These are phyloP conservation scores for Yoshiicerus persimilis DNA, from an alignment of 1,140 invertebrate species.

Conservation along the genomic window DNA sequence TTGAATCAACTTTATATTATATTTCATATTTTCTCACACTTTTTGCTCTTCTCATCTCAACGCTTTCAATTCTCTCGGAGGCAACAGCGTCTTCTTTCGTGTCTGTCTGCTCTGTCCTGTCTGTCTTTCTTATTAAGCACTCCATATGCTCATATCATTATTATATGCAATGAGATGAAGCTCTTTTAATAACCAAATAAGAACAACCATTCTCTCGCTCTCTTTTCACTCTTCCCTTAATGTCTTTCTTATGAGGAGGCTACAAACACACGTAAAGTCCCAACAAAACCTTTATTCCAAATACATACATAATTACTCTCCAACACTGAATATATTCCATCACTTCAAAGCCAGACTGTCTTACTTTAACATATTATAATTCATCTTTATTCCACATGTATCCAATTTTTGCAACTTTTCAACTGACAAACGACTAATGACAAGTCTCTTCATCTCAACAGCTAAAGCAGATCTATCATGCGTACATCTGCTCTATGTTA, in stretches of 20 bases:
- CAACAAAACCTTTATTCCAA: no score
- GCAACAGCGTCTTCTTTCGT: neutral
- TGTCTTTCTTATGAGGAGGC: neutral
- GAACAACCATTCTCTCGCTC: neutral
- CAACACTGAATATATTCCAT: neutral
- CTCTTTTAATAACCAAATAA: neutral
- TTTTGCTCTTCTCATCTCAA: neutral
- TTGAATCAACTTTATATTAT: slow-evolving; percentile 4
- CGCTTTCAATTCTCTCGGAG: neutral
- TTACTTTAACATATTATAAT: neutral
- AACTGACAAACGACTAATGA: neutral
- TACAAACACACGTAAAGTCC: no score
- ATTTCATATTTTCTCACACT: slow-evolving; percentile 2
- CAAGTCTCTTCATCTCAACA: neutral
- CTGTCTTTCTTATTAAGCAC: neutral
- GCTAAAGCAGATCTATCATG: no score
- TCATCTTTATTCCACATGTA: neutral
- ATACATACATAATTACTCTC: neutral
- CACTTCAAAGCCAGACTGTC: neutral
- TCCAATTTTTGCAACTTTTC: neutral
- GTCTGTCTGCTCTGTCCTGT: neutral
- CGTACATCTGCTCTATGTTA: no score
- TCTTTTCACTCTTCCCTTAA: neutral
- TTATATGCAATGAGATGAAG: neutral
- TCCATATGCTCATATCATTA: neutral